A percentile compares a stretch with the other conserved stretches of the same genome.
Evolutionary conservation across 2,888 invertebrate species (phyloP).

Genomic region (Calameuta filiformis): DNA sequence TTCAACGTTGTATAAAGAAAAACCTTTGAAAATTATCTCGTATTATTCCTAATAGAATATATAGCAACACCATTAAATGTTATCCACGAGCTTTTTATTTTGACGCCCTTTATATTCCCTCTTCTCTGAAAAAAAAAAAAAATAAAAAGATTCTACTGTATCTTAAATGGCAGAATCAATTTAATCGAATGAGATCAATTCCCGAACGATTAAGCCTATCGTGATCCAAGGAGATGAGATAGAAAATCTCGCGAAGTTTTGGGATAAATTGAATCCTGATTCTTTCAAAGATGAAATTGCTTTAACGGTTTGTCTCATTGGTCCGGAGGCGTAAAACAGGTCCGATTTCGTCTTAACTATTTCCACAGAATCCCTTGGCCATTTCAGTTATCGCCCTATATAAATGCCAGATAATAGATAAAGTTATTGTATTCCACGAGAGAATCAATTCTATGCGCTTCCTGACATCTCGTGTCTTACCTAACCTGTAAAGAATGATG

Average conservation of each 20-base stretch:
- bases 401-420: constrained; percentile 40
- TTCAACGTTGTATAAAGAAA: background rate
- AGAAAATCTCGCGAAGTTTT: background rate
- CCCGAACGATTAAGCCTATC: background rate
- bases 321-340: background rate
- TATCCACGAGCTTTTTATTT: no score
- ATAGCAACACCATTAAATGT: no score
- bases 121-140: background rate
- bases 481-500: background rate
- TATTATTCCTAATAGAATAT: no score
- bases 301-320: background rate
- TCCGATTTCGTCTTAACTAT: background rate
- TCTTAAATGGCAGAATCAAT: background rate
- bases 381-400: constrained; percentile 26
- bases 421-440: constrained; percentile 33
- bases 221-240: background rate
- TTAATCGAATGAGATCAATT: background rate
- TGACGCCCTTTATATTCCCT: background rate
- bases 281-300: background rate
- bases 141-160: background rate
- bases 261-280: background rate
- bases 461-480: constrained; percentile 15
- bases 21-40: background rate
- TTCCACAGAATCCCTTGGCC: constrained; percentile 1
- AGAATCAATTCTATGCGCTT: constrained; percentile 32